These are phyloP conservation scores for Onychomys torridus DNA, from an alignment of 2,797 vertebrate species.

Conservation along the genomic window DNA sequence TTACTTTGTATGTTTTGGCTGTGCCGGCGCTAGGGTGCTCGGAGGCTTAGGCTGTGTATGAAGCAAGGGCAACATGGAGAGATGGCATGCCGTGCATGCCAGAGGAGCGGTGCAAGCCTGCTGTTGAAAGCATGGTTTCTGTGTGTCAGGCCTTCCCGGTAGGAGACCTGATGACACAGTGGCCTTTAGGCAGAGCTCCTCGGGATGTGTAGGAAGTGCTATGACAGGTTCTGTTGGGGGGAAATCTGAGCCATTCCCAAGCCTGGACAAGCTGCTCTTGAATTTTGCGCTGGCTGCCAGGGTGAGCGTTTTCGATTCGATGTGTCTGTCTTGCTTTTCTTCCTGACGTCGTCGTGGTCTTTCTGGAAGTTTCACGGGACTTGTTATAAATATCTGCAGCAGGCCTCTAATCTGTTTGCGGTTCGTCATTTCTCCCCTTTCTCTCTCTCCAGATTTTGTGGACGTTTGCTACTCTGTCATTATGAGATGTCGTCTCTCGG, in stretches of 20 bases:
- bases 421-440: slow-evolving; percentile 70
- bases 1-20: not conserved
- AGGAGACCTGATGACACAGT: slow-evolving; percentile 76
- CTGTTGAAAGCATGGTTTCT: slow-evolving; percentile 79
- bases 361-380: slow-evolving; percentile 61
- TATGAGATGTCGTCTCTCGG: slow-evolving; percentile 98
- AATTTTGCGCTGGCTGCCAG: slow-evolving; percentile 62
- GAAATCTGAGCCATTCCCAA: slow-evolving; percentile 76
- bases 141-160: slow-evolving; percentile 52
- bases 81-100: slow-evolving; percentile 88
- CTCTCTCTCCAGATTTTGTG: slow-evolving; percentile 88
- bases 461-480: slow-evolving; percentile 90
- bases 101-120: slow-evolving; percentile 82
- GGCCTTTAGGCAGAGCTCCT: slow-evolving; percentile 71
- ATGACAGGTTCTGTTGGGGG: slow-evolving; percentile 56
- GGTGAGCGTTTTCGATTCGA: slow-evolving; percentile 62
- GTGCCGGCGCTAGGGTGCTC: slow-evolving; percentile 77
- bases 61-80: slow-evolving; percentile 82
- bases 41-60: slow-evolving; percentile 81
- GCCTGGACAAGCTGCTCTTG: slow-evolving; percentile 50
- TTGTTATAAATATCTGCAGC: slow-evolving; percentile 2
- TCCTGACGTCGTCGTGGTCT: not conserved
- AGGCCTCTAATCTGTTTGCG: slow-evolving; percentile 7
- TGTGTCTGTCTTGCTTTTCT: slow-evolving; percentile 57
- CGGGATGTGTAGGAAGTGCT: slow-evolving; percentile 58